phyloP scores from a whole-genome alignment of 2,888 invertebrate genomes.

The Harpalus rufipes region DNA sequence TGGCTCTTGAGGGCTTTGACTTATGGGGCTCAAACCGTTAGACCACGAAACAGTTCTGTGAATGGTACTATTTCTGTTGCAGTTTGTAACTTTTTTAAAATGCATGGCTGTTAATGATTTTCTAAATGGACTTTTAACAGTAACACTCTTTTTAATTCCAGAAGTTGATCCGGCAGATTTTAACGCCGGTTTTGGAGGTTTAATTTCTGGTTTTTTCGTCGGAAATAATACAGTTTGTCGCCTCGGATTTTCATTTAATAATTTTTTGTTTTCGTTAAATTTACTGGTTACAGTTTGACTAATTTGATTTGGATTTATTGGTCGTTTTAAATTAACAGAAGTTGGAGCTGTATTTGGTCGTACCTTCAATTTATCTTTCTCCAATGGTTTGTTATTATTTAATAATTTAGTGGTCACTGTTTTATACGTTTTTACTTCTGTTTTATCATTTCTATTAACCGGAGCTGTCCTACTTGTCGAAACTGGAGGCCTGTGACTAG shows the following conservation, averaged over 20 bases:
- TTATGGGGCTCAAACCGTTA: constrained; percentile 71
- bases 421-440: not conserved
- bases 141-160: constrained; percentile 10
- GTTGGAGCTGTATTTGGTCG: too few species aligned
- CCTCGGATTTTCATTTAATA: not conserved
- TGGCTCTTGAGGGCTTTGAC: constrained; percentile 70
- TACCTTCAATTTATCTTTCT: too few species aligned
- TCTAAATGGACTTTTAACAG: constrained; percentile 38
- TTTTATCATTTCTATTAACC: too few species aligned
- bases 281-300: not conserved
- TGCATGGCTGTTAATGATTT: constrained; percentile 77
- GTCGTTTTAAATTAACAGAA: not conserved
- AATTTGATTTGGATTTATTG: not conserved
- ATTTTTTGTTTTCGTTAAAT: not conserved
- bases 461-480: not conserved
- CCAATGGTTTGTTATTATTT: not conserved
- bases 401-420: not conserved
- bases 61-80: constrained; percentile 73
- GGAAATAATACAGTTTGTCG: constrained; percentile 1
- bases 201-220: constrained; percentile 10
- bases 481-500: not conserved
- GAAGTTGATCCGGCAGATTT: not conserved
- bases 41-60: constrained; percentile 71
- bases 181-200: constrained; percentile 12
- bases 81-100: constrained; percentile 76